Base-by-base conservation (phyloP, 2,888 invertebrate genomes). In the Girardia tigrina region DNA sequence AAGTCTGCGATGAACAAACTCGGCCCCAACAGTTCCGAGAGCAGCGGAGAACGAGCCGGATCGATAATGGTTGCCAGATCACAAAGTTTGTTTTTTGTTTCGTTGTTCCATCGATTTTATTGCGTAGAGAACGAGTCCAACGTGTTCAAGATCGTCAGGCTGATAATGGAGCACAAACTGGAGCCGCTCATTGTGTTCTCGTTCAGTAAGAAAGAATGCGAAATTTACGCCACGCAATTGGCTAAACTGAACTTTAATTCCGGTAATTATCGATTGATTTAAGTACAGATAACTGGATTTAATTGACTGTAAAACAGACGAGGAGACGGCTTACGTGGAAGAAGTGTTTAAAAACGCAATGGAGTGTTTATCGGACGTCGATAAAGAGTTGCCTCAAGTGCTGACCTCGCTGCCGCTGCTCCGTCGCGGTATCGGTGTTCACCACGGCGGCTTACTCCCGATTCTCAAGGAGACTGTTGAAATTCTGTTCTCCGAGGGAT, bases 121-220 rank as follows among this genome's bases (percentile, higher is more conserved):
- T 36, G 36, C 23, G n/a, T 56, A 56, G 56, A 56, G n/a, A 56
- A 56, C 23, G 56, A 56, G 23, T 56, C 56, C 20, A 56, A 56
- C 23, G 56, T 56, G 23, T 93, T 92, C 82, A 97, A 95, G 86
- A 92, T 99, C 78, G 91, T 98, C 16, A 28, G 71, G 56, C 95
- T 98, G 91, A 92, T 98, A 56, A 94, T 95, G 92, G 95, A 98
- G 82, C 87, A 93, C 27, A 93, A 92, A 83, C 92, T 97, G 84
- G 92, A 95, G 0, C 98, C 98, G 0, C 94, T 95, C 1, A 98
- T 99, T 79, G 92, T 95, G 76, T 99, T 99, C 87, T 95, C 95
- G 82, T 99, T 99, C 84, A 94, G 94, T 81, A 94, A 95, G 82
- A 97, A 94, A 82, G 97, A 98, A 80, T 99, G 98, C 82, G 98